phyloP scores from a whole-genome alignment of 2,113 vertebrate genomes.

The Platichthys stellatus region DNA sequence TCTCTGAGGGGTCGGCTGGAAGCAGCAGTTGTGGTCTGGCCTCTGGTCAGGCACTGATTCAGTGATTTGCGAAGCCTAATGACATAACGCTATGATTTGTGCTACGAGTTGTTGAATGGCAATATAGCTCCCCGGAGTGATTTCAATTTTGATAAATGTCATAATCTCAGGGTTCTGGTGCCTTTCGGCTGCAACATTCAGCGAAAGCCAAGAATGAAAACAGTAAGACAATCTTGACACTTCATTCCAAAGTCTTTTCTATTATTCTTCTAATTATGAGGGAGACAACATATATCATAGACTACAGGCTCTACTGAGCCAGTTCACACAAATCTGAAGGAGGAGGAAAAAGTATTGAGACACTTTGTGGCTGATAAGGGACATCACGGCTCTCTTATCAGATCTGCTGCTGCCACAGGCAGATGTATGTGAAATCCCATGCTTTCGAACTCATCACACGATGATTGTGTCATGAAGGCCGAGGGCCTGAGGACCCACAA shows the following conservation, averaged over 20 bases:
- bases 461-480: slow-evolving; percentile 45
- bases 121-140: slow-evolving; percentile 23
- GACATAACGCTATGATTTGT: slow-evolving; percentile 57
- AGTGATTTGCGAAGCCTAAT: slow-evolving; percentile 36
- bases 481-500: slow-evolving; percentile 64
- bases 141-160: slow-evolving; percentile 51
- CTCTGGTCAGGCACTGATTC: slow-evolving; percentile 59
- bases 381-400: slow-evolving; percentile 60
- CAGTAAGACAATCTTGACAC: slow-evolving; percentile 4
- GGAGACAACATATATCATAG: slow-evolving; percentile 22
- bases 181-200: slow-evolving; percentile 4
- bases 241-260: neutral
- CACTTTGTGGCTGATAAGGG: slow-evolving; percentile 45
- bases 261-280: slow-evolving; percentile 29
- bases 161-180: slow-evolving; percentile 6
- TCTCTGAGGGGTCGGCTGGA: slow-evolving; percentile 50
- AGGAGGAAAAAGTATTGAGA: slow-evolving; percentile 24
- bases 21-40: slow-evolving; percentile 56
- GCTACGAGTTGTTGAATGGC: slow-evolving; percentile 47
- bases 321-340: slow-evolving; percentile 45
- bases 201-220: slow-evolving; percentile 29
- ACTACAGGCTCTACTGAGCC: slow-evolving; percentile 16
- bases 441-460: slow-evolving; percentile 52
- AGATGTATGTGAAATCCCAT: slow-evolving; percentile 72
- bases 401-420: slow-evolving; percentile 42